A percentile compares a stretch with the other conserved stretches of the same genome.
Conservation (phyloP, 2,888 invertebrate species). For the Cactoblastis cactorum region DNA sequence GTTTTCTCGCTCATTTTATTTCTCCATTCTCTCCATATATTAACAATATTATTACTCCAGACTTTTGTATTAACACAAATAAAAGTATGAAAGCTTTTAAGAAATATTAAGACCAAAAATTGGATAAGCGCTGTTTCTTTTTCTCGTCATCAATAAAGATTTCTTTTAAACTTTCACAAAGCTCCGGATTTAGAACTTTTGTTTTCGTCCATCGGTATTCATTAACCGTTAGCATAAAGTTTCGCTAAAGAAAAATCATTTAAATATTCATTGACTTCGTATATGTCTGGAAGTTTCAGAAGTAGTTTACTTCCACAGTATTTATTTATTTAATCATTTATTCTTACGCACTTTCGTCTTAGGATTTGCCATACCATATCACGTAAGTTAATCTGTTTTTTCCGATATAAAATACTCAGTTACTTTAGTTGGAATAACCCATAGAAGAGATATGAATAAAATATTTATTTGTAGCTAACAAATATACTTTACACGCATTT, state of each 20-base stretch:
- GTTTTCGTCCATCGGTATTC: conserved; percentile 28
- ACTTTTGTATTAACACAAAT: conserved; percentile 51
- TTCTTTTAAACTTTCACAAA: conserved; percentile 23
- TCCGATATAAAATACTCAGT: no score
- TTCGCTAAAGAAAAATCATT: conserved; percentile 19
- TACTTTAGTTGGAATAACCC: no score
- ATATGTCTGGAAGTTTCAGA: neutral
- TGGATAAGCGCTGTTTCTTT: conserved; percentile 39
- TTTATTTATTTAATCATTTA: no score
- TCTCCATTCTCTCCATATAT: conserved; percentile 49
- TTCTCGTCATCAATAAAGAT: conserved; percentile 34
- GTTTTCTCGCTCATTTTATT: conserved; percentile 50
- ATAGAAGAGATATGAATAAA: no score
- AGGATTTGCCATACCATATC: no score
- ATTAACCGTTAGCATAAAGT: conserved; percentile 22
- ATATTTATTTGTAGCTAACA: no score
- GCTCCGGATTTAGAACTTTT: conserved; percentile 27
- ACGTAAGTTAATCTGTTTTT: no score
- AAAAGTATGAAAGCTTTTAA: conserved; percentile 52
- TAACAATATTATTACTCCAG: conserved; percentile 43
- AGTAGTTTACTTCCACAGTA: neutral
- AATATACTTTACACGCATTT: no score
- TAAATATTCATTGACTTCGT: conserved; percentile 17
- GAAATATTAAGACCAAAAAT: conserved; percentile 43
- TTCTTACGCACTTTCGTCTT: no score